Evolutionary conservation across 2,797 vertebrate genomes (phyloP), one percentile per base, ranked within the genome.

Genomic region (Prunella strophiata): DNA sequence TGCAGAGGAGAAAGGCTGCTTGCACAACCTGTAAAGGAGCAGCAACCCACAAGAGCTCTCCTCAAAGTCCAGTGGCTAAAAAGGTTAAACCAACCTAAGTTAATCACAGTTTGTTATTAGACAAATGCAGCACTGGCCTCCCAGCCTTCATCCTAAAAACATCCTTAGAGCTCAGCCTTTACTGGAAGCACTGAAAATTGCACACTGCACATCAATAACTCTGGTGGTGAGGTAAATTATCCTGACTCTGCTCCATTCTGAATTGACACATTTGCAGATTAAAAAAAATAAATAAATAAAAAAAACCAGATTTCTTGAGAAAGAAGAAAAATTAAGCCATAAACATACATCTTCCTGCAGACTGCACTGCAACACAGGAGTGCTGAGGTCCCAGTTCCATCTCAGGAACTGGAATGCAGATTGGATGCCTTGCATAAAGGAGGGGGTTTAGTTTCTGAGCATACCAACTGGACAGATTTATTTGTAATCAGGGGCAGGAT

Each of bases 11-110:
- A 11, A 78, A 54, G 26, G 30, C 22, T 93, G n/a, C 54, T 61
- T 50, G 19, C 1, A 1, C 2, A 4, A 54, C 42, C 47, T 78
- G 47, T 51, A 34, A 63, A 55, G 29, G 2, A 74, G 25, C 0
- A 70, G 15, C n/a, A 52, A 25, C 22, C 32, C 27, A 48, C 16
- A n/a, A 66, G 16, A 58, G 16, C 16, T 62, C 40, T 23, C 36
- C 32, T 18, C 52, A 27, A 32, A 77, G 42, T 17, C 55, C 58
- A 59, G 40, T 14, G n/a, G 47, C 40, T 62, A n/a, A 59, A 70
- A 77, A 71, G 14, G 30, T 30, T 47, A 61, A 4, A 74, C 10
- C 23, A 63, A 50, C 2, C 8, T 10, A 58, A 75, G 10, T 14
- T 42, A 66, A 87, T 17, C 22, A 55, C 82, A 82, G 30, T 55